A percentile compares a stretch with the other conserved stretches of the same genome.
phyloP scores from a whole-genome alignment of 2,797 vertebrate species.

The Anolis apletophallus region DNA sequence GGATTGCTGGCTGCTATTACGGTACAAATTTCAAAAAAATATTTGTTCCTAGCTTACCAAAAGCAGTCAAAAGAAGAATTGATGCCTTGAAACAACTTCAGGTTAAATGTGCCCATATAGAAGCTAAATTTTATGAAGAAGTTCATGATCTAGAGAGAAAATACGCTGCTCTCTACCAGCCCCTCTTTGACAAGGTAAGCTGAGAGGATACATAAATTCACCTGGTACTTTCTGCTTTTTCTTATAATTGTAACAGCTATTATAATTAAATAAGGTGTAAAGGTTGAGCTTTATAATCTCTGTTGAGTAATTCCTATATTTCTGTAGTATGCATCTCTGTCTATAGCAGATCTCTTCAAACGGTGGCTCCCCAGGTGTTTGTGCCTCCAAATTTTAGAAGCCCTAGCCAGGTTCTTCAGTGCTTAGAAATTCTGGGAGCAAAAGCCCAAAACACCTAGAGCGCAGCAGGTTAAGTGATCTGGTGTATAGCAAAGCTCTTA shows the following conservation, averaged over 20 bases:
- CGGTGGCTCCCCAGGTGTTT: too few species aligned
- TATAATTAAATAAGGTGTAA: background rate
- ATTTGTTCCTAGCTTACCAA: conserved; percentile 84
- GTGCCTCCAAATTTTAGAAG: too few species aligned
- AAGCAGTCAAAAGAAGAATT: conserved; percentile 93
- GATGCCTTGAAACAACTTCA: conserved; percentile 96
- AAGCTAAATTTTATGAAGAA: conserved; percentile 98
- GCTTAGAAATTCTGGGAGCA: too few species aligned
- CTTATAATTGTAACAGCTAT: background rate
- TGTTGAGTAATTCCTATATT: background rate
- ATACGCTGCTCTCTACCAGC: conserved; percentile 92
- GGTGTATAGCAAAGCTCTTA: background rate
- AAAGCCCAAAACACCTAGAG: too few species aligned
- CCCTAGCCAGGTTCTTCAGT: too few species aligned
- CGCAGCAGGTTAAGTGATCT: too few species aligned
- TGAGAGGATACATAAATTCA: background rate
- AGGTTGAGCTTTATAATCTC: background rate
- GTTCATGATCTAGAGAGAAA: conserved; percentile 97
- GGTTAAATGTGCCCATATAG: conserved; percentile 93
- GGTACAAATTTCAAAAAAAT: conserved; percentile 14
- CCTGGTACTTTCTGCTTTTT: background rate
- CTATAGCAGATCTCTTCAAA: background rate
- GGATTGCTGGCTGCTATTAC: background rate
- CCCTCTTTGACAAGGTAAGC: conserved; percentile 93
- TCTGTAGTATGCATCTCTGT: background rate